Evolutionary conservation across 2,888 invertebrate genomes (phyloP).

Genomic region (Fissipunctia ypsillon): DNA sequence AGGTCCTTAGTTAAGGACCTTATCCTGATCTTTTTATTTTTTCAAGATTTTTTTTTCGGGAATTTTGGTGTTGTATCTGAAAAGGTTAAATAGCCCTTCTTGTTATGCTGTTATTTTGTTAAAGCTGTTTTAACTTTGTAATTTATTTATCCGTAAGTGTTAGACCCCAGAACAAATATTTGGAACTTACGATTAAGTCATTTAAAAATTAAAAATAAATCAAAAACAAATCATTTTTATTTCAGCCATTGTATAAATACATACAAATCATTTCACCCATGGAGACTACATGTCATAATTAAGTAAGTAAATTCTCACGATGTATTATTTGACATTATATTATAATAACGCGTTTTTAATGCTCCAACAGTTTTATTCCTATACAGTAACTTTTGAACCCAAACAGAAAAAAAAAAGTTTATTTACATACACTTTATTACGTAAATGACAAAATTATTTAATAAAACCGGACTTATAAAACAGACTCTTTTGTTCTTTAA

Average conservation of each 20-base stretch:
- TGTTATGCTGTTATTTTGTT: neutral
- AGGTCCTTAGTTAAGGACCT: slow-evolving; percentile 49
- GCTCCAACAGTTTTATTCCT: neutral
- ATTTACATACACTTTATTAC: slow-evolving; percentile 18
- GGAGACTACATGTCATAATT: too few relatives aligned
- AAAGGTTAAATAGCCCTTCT: neutral
- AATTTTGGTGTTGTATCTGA: neutral
- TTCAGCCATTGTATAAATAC: too few relatives aligned
- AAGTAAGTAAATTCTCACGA: too few relatives aligned
- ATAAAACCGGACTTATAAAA: slow-evolving; percentile 57
- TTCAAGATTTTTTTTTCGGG: slow-evolving; percentile 36
- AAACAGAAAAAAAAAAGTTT: slow-evolving; percentile 11
- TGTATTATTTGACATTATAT: too few relatives aligned
- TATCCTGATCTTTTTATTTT: slow-evolving; percentile 51
- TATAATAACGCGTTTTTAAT: neutral
- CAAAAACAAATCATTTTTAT: too few relatives aligned
- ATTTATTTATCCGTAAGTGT: neutral
- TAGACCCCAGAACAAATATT: too few relatives aligned
- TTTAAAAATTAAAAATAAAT: too few relatives aligned
- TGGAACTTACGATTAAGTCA: too few relatives aligned
- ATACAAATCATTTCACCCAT: too few relatives aligned
- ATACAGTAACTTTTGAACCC: neutral
- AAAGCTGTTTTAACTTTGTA: neutral
- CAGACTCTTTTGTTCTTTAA: slow-evolving; percentile 68
- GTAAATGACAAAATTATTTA: slow-evolving; percentile 42